phyloP scores from a whole-genome alignment of 2,113 vertebrate genomes.

The Ceyx margarethae region DNA sequence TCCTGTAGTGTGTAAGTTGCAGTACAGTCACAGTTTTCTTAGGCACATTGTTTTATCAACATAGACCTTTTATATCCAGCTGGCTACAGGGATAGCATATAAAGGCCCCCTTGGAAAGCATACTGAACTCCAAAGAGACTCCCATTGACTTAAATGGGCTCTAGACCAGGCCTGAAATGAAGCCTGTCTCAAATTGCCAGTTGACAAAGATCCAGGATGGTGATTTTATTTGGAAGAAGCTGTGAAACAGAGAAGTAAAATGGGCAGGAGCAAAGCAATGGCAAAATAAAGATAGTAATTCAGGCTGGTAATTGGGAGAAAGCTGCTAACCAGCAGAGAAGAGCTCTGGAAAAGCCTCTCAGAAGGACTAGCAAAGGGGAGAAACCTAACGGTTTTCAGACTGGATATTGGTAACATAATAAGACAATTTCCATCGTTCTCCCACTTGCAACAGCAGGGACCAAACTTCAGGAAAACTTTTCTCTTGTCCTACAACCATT shows the following conservation, averaged over 20 bases:
- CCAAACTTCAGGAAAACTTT: neutral
- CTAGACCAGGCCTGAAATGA: slow-evolving; percentile 12
- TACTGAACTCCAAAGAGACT: neutral
- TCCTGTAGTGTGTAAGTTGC: neutral
- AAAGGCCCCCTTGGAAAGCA: slow-evolving; percentile 1
- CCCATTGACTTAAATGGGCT: neutral
- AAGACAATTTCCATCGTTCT: neutral
- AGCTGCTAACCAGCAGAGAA: neutral
- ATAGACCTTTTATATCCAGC: neutral
- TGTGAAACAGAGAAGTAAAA: slow-evolving; percentile 15
- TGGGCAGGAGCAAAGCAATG: neutral
- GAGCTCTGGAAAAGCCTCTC: neutral
- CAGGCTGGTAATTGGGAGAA: neutral
- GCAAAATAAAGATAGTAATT: slow-evolving; percentile 15
- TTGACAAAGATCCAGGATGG: neutral
- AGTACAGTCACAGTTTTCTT: neutral
- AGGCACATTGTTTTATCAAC: neutral
- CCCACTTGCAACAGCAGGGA: neutral
- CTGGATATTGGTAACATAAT: neutral
- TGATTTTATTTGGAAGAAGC: slow-evolving; percentile 46
- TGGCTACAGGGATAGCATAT: neutral
- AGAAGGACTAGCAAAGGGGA: neutral
- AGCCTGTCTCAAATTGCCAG: neutral
- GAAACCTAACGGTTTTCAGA: neutral
- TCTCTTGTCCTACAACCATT: neutral